These are phyloP conservation scores for Syngnathus floridae DNA, from an alignment of 2,113 vertebrate species.

Conservation along the genomic window DNA sequence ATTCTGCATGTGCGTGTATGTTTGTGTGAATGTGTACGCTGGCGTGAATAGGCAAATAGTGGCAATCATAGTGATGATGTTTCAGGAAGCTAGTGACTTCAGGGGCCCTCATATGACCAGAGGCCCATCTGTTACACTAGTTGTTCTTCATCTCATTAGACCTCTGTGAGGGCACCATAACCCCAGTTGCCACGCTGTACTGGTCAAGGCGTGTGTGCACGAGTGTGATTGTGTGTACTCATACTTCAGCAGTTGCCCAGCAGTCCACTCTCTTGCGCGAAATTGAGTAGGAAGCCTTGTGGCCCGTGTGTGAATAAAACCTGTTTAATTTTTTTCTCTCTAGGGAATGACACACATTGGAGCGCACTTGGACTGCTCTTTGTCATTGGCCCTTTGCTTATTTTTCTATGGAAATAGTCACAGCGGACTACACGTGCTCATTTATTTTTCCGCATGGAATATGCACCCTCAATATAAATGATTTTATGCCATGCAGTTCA, in stretches of 20 bases:
- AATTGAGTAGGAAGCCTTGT: conserved; percentile 43
- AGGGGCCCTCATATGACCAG: conserved; percentile 43
- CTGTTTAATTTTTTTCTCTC: not conserved
- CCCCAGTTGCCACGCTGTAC: conserved; percentile 33
- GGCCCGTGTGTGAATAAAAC: conserved; percentile 4
- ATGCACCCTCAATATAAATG: not conserved
- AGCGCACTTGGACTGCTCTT: not conserved
- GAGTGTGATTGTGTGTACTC: conserved; percentile 8
- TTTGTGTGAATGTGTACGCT: conserved; percentile 25
- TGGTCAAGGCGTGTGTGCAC: conserved; percentile 13
- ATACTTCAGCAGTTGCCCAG: conserved; percentile 45
- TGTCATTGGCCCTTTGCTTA: conserved; percentile 19
- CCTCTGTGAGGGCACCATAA: conserved; percentile 47
- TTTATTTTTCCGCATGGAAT: not conserved
- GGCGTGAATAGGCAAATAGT: conserved; percentile 55
- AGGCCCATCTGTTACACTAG: conserved; percentile 51
- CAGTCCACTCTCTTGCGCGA: conserved; percentile 33
- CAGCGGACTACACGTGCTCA: conserved; percentile 8
- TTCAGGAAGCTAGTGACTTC: conserved; percentile 3
- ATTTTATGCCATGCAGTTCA: conserved; percentile 1
- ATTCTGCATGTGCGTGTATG: not conserved
- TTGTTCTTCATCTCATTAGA: conserved; percentile 52
- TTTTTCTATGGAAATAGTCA: conserved; percentile 7
- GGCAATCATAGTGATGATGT: conserved; percentile 15
- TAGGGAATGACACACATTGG: not conserved